Base-by-base conservation (phyloP, 2,888 invertebrate species). In the Onthophagus sagittarius region DNA sequence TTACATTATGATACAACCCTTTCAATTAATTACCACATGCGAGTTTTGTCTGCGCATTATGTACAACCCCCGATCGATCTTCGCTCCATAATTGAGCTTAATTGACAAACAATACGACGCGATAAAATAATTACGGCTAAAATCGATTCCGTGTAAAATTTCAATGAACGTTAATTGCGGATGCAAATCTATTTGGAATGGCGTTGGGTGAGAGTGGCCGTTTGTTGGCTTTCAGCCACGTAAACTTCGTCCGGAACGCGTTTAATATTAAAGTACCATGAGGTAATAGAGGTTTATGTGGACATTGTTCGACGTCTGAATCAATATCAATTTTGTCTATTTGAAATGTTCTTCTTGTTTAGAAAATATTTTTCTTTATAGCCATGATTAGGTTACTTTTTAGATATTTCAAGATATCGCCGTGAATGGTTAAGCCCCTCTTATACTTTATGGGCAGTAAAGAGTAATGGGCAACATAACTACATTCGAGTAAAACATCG, bases 141-240 rank as follows among this genome's bases (percentile, higher is more conserved):
- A 67, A 67, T 70, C 70, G 70, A 73, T 67, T 73, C 62, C 62
- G 64, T n/a, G 71, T 63, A 70, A 73, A 67, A 70, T 72, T 72
- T 71, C 39, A 72, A 64, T 74, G 65, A 71, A 33, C 64, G 62
- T 67, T 75, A 73, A 75, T 73, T 75, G 75, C 64, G 73, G 71
- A 73, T 72, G 75, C 63, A 75, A 75, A 75, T 73, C 69, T 71
- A 62, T 72, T 67, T 64, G 39, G 67, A 67, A 67, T 67, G 67
- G 23, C 67, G 67, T 67, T 67, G 23, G 67, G 67, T 23, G 23
- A 67, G 67, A 67, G 39, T 53, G 39, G 39, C 39, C 39, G 39
- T 53, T 53, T 11, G 39, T 53, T 53, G 39, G 39, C 39, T 53
- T 53, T 53, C 39, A 7, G 39, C 39, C 11, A 53, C 39, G 39